Evolutionary conservation across 1,140 invertebrate genomes (phyloP).

Genomic region (Papilio dardanus): DNA sequence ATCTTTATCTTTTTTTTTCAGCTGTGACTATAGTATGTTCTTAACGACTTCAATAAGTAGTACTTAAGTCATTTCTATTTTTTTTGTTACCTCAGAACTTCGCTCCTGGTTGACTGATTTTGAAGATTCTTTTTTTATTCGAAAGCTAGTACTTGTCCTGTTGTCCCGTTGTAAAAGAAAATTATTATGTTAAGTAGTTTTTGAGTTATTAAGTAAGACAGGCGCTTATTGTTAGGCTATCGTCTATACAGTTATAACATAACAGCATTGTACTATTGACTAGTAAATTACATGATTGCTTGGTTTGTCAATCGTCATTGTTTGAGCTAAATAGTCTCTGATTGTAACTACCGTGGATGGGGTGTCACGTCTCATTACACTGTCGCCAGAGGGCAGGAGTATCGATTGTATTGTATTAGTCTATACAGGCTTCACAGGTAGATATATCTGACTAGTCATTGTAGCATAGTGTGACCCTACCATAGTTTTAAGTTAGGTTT

Average conservation of each 20-base stretch:
- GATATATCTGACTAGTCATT: too few species aligned
- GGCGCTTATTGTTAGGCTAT: too few species aligned
- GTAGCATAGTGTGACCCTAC: too few species aligned
- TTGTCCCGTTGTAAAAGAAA: too few species aligned
- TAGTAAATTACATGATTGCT: background rate
- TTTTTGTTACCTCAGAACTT: background rate
- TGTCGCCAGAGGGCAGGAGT: background rate
- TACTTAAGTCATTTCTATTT: background rate
- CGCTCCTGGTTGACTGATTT: background rate
- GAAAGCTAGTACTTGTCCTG: background rate
- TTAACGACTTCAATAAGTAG: background rate
- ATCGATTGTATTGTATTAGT: background rate
- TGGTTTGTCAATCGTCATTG: constrained; percentile 17
- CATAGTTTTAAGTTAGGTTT: too few species aligned
- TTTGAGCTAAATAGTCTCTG: constrained; percentile 22
- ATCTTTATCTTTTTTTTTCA: too few species aligned
- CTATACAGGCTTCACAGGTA: background rate
- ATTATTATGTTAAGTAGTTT: too few species aligned
- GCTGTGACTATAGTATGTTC: too few species aligned
- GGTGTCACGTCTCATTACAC: constrained; percentile 16
- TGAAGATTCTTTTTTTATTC: background rate
- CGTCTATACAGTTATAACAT: too few species aligned
- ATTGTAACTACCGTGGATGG: background rate
- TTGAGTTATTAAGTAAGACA: too few species aligned
- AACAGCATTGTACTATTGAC: background rate